phyloP scores from a whole-genome alignment of 1,140 invertebrate species.

The Orius laevigatus region DNA sequence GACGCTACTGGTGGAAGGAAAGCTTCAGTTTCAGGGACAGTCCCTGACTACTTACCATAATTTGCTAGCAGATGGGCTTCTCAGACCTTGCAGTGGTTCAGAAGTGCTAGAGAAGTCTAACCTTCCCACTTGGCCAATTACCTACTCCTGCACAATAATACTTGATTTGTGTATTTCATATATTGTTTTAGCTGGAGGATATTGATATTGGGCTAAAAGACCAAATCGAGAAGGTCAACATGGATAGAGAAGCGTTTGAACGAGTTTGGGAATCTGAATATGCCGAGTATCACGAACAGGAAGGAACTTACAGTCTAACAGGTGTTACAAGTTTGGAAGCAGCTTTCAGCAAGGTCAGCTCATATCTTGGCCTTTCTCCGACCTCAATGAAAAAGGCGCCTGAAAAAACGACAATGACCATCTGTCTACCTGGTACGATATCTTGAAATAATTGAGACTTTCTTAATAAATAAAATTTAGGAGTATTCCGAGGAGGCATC shows the following conservation, averaged over 20 bases:
- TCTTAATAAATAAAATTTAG: conserved; percentile 24
- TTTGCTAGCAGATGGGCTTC: too few relatives aligned
- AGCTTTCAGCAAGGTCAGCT: conserved; percentile 72
- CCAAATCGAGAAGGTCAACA: conserved; percentile 70
- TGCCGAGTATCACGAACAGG: conserved; percentile 49
- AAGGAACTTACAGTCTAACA: conserved; percentile 80
- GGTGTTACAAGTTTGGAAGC: conserved; percentile 64
- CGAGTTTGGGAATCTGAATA: conserved; percentile 51
- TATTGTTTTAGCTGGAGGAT: conserved; percentile 59
- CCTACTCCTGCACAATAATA: too few relatives aligned
- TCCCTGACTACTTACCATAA: too few relatives aligned
- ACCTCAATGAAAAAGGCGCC: conserved; percentile 76
- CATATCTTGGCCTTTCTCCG: conserved; percentile 76
- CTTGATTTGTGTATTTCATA: conserved; percentile 15
- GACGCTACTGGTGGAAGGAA: too few relatives aligned
- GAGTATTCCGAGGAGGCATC: conserved; percentile 73
- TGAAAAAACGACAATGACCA: conserved; percentile 65
- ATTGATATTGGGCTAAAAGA: conserved; percentile 78
- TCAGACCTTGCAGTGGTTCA: too few relatives aligned
- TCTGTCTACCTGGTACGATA: conserved; percentile 52
- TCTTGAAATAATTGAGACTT: not conserved
- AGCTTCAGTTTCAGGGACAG: too few relatives aligned
- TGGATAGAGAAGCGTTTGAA: conserved; percentile 54
- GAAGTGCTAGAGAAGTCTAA: too few relatives aligned
- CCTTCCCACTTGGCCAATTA: too few relatives aligned